Percentiles rank a stretch among this genome's conserved stretches.
phyloP scores from a whole-genome alignment of 2,113 vertebrate genomes.

The Columba janthina region DNA sequence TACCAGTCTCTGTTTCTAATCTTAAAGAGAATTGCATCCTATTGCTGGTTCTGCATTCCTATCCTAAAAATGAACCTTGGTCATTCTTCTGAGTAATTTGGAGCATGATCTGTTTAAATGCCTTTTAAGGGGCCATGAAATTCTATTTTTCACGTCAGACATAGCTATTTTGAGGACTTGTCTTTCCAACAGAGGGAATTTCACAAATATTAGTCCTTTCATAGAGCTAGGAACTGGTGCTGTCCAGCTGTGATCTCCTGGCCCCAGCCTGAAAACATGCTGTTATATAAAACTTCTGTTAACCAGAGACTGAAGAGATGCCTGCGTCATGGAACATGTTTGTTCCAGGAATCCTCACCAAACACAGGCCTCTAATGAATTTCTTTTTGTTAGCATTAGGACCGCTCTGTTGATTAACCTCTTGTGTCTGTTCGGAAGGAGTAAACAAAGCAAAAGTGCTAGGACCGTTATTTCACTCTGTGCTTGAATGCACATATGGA shows the following conservation, averaged over 20 bases:
- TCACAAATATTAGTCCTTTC: slow-evolving; percentile 39
- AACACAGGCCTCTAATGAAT: background rate
- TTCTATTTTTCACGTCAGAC: slow-evolving; percentile 21
- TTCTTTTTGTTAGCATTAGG: background rate
- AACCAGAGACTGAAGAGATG: slow-evolving; percentile 20
- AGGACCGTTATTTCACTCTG: fast-evolving
- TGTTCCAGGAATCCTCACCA: slow-evolving; percentile 36
- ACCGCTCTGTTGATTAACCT: background rate
- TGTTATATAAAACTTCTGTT: slow-evolving; percentile 28
- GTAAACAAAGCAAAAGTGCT: background rate
- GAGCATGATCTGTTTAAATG: slow-evolving; percentile 39
- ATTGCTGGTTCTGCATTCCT: background rate
- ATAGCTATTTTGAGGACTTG: slow-evolving; percentile 42
- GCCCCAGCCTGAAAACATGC: slow-evolving; percentile 2
- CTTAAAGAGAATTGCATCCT: slow-evolving; percentile 10
- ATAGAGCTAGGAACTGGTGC: slow-evolving; percentile 20
- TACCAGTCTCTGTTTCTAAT: slow-evolving; percentile 33
- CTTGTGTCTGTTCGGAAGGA: background rate
- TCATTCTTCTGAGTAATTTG: slow-evolving; percentile 28
- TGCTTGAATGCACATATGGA: background rate
- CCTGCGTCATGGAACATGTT: background rate
- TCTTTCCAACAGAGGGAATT: slow-evolving; percentile 37
- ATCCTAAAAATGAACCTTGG: background rate
- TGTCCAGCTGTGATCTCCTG: slow-evolving; percentile 50
- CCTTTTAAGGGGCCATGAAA: slow-evolving; percentile 62